These are phyloP conservation scores for Stictocephala bisonia DNA, from an alignment of 2,888 invertebrate genomes.

Conservation along the genomic window DNA sequence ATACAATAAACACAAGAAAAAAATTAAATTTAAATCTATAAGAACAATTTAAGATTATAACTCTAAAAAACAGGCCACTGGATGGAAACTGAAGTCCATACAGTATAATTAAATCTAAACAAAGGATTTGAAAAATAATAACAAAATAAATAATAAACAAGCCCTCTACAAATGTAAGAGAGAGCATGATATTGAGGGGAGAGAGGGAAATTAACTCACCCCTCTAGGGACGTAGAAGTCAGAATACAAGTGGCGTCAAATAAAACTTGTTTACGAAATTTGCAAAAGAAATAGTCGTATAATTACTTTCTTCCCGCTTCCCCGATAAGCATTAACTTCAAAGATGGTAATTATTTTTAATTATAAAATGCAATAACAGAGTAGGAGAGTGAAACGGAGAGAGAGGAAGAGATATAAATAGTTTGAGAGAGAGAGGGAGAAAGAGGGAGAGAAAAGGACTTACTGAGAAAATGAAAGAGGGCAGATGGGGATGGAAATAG, in stretches of 20 bases:
- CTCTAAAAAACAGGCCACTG: no score
- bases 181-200: neutral
- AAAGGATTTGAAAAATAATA: slow-evolving; percentile 7
- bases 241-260: slow-evolving; percentile 35
- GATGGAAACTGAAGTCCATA: no score
- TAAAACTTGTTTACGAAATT: slow-evolving; percentile 41
- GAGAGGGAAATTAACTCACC: slow-evolving; percentile 21
- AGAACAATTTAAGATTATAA: no score
- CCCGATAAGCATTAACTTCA: slow-evolving; percentile 36
- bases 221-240: slow-evolving; percentile 2
- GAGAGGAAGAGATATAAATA: no score
- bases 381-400: no score
- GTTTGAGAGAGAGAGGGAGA: no score
- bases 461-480: no score
- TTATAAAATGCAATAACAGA: slow-evolving; percentile 37
- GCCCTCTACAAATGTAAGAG: slow-evolving; percentile 23
- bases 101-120: no score
- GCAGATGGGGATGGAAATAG: no score
- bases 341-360: slow-evolving; percentile 31
- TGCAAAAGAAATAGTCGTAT: slow-evolving; percentile 40
- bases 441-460: no score
- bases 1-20: no score
- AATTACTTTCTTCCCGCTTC: slow-evolving; percentile 22
- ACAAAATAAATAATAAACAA: slow-evolving; percentile 31
- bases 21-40: no score